Evolutionary conservation across 2,888 invertebrate genomes (phyloP), one percentile per base, ranked within the genome.

Genomic region (Bimastos eiseni): DNA sequence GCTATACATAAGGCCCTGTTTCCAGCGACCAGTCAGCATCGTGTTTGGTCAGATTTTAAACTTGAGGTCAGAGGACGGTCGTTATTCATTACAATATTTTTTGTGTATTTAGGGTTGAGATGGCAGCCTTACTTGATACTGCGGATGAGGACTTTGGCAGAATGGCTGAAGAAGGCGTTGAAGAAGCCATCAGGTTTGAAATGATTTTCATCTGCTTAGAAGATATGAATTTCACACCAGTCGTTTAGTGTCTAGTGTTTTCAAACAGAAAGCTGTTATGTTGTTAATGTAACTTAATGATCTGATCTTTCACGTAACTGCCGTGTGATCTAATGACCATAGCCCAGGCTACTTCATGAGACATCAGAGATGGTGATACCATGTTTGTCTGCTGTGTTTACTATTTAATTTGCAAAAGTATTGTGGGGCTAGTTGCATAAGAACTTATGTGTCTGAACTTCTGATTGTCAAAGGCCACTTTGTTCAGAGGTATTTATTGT

Each of bases 101-200:
- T 21, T 49, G 2, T 49, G 21, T 70, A 70, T 70, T 70, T 70
- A n/a, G 70, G 70, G n/a, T 70, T 70, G 8, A 70, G 37, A 86
- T 86, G 86, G 86, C 34, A 17, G 37, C 8, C 24, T 34, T 86
- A 36, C n/a, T 86, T 30, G 89, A 89, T 89, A 41, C 4, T 21
- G 89, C 30, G 17, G 89, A 89, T 44, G 91, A 91, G 15, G 91
- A 91, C 33, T 88, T 91, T 83, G 93, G 93, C 4, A 92, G 92
- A 89, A 92, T 94, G 91, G 93, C 93, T 19, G 93, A 94, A 89
- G 94, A 94, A 91, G 94, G 93, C 4, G 92, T 94, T 1, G 93
- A 94, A 89, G 94, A 94, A 90, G 92, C 93, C 55, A 93, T 94
- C 55, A 94, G 94, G 94, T 94, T 91, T 37, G 90, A 88, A 37